These are phyloP conservation scores for Catostylus mosaicus DNA, from an alignment of 30 jellyfish, hydroid and myxozoan species.

Conservation along the genomic window DNA sequence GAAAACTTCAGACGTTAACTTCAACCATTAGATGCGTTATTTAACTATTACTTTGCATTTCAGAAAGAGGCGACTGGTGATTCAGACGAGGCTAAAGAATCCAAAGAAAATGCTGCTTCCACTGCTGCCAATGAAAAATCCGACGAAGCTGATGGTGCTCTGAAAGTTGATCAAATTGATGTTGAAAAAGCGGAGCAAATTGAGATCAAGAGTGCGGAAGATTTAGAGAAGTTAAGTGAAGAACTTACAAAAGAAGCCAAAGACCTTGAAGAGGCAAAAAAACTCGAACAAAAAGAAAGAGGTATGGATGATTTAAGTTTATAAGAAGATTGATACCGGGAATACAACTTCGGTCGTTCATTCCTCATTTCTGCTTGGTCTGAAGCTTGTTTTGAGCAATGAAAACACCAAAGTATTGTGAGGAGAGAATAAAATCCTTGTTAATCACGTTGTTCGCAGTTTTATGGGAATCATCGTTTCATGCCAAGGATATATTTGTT, in stretches of 20 bases:
- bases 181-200: slow-evolving; percentile 10
- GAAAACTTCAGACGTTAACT: no score
- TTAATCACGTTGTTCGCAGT: slow-evolving; percentile 23
- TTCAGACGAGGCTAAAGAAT: slow-evolving; percentile 30
- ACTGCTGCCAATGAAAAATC: background rate
- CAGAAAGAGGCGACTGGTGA: slow-evolving; percentile 38
- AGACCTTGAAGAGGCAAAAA: slow-evolving; percentile 39
- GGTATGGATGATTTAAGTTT: no score
- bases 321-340: no score
- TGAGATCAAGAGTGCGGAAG: slow-evolving; percentile 38
- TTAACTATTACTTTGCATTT: background rate
- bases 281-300: slow-evolving; percentile 55
- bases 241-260: slow-evolving; percentile 53
- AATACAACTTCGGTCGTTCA: no score
- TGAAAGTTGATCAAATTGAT: slow-evolving; percentile 33
- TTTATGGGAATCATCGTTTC: slow-evolving; percentile 18
- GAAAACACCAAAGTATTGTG: slow-evolving; percentile 36
- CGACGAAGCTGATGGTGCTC: slow-evolving; percentile 36
- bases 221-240: slow-evolving; percentile 22
- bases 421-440: slow-evolving; percentile 31
- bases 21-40: background rate
- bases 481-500: slow-evolving; percentile 30
- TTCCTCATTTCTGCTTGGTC: slow-evolving; percentile 53
- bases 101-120: slow-evolving; percentile 10
- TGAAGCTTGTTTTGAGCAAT: slow-evolving; percentile 10